Base-by-base conservation (phyloP, 2,797 vertebrate genomes). In the Cynodonichthys magdalenae region DNA sequence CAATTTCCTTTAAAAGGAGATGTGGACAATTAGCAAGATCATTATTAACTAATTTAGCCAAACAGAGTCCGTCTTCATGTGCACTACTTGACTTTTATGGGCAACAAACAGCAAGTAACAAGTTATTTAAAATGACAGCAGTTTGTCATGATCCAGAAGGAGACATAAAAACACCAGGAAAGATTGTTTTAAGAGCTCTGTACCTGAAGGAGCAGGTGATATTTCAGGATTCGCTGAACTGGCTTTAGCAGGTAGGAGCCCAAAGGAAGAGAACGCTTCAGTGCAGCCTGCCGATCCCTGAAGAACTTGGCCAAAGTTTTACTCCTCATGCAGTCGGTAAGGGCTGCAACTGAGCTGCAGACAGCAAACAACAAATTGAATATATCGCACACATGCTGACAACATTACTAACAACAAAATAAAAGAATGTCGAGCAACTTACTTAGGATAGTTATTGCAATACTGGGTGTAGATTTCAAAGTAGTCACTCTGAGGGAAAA, bases 391-490 rank as follows among this genome's bases (percentile, higher is more conserved):
- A 3, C 54, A 12, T 20, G 14, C 15, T 3, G 47, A 53, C 36
- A 53, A 4, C 15, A 24, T 19, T 48, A 14, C 12, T 14, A 39
- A 39, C 6, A 11, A 36, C 11, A 15, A 14, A 57, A 31, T 11
- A 15, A 0, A 15, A 47, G 27, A 39, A 14, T 20, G 51, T 58
- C 1, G 1, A 24, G 57, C 1, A 20, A 90, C 96, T 95, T 92
- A 99, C 97, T 98, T 98, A 31, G 97, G 97, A 77, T 99, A 99
- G 92, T 99, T 99, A 85, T 95, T 99, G 90, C 97, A 99, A 83
- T 99, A 99, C 81, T 99, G 97, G 5, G 97, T 99, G 81, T 99
- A 99, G 92, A 99, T 98, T 80, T 96, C 94, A 77, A 99, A 99
- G 80, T 97, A 93, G 61, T 98, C 94, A 82, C 96, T 98, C 97